Percentiles rank a stretch among this genome's conserved stretches.
Conservation (phyloP, 2,113 vertebrate species). For the Ptilonorhynchus violaceus region DNA sequence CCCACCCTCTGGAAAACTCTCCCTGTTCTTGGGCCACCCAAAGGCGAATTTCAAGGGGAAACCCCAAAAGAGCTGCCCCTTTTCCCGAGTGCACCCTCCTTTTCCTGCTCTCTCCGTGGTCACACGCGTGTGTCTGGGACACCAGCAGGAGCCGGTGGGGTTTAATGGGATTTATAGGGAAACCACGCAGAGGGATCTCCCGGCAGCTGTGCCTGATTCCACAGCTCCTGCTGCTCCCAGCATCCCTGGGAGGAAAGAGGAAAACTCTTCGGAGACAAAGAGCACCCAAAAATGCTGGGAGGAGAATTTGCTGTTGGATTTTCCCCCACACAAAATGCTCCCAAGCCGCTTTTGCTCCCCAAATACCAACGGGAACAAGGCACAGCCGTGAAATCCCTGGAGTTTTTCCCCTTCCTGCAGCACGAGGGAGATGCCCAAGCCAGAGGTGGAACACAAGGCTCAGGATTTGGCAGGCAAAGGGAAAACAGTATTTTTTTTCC, state of each 20-base stretch:
- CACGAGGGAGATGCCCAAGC: not conserved
- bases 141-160: not conserved
- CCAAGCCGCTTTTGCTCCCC: not conserved
- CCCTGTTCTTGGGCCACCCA: too few species aligned
- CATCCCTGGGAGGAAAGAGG: not conserved
- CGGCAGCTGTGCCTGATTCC: not conserved
- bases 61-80: not conserved
- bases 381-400: not conserved
- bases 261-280: not conserved
- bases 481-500: not conserved
- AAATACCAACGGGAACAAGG: not conserved
- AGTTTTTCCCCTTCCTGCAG: not conserved
- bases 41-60: not conserved
- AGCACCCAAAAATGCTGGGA: not conserved
- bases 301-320: not conserved
- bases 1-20: not conserved
- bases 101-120: not conserved
- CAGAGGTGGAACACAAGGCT: not conserved
- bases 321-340: not conserved
- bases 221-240: not conserved
- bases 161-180: not conserved
- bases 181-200: not conserved
- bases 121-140: accelerated
- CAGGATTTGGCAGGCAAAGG: not conserved
- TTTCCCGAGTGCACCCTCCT: not conserved